Evolutionary conservation across 2,113 vertebrate species (phyloP), one percentile per base, ranked within the genome.

Genomic region (Apaloderma vittatum): DNA sequence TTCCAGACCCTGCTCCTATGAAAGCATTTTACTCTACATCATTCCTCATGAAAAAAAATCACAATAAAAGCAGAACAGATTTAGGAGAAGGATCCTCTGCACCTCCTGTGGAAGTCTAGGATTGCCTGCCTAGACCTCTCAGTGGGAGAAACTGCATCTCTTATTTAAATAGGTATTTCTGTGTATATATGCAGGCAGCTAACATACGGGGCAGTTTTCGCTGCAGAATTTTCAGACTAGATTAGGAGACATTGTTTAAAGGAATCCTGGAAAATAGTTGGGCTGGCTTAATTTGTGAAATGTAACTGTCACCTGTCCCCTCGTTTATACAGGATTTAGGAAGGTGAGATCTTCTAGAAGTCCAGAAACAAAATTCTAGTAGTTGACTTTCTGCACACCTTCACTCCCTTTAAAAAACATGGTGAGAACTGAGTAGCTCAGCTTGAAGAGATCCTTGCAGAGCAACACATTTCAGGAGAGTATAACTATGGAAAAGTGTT

Each of bases 401-500:
- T 92, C 27, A 63, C 7, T 58, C 12, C 22, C 8, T 34, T 72
- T 66, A 16, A 93, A 92, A 96, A 32, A 6, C 36, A 21, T 29
- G 68, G 15, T 43, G 23, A 71, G 73, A 89, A 63, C 32, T 46
- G 20, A 52, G 23, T 27, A 59, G 6, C 13, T 85, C 51, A 59
- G 21, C 22, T 82, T 62, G 51, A 86, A 58, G 22, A 46, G 10
- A 49, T 29, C 27, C 30, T 90, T 82, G 49, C 19, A 87, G 8
- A 77, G 21, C 13, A 85, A 30, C 21, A 48, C 2, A 18, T 61
- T 91, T 91, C 62, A 62, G 62, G 75, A 83, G 13, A 74, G 30
- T 81, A 8, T 30, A 80, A n/a, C 55, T 71, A 17, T 58, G 87
- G 74, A 88, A 95, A 96, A 90, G 22, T 9, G 27, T 40, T 96